phyloP scores from a whole-genome alignment of 2,888 invertebrate species.

The Lasius platythorax region DNA sequence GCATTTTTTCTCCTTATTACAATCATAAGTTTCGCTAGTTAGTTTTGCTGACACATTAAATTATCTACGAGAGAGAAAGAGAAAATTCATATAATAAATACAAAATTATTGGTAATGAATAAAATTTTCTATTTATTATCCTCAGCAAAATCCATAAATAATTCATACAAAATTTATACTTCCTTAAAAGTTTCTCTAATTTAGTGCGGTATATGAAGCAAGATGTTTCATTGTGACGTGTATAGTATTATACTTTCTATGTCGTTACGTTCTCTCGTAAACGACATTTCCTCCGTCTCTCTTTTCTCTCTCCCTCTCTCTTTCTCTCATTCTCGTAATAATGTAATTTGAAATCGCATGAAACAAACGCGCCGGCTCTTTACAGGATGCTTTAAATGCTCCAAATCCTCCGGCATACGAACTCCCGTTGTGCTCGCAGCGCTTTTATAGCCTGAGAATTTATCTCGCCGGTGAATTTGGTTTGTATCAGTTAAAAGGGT shows the following conservation, averaged over 20 bases:
- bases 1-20: neutral
- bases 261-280: conserved; percentile 34
- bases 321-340: conserved; percentile 19
- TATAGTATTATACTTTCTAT: conserved; percentile 35
- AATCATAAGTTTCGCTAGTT: neutral
- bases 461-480: conserved; percentile 59
- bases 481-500: conserved; percentile 61
- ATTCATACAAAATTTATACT: conserved; percentile 18
- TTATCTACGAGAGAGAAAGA: neutral
- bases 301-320: neutral
- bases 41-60: neutral
- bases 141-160: conserved; percentile 9
- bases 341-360: conserved; percentile 51
- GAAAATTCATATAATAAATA: neutral
- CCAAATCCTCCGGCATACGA: conserved; percentile 44
- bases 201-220: conserved; percentile 7
- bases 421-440: conserved; percentile 45
- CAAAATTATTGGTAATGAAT: neutral
- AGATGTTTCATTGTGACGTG: conserved; percentile 32
- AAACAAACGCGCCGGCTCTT: conserved; percentile 50
- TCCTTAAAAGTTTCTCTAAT: conserved; percentile 8
- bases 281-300: conserved; percentile 22
- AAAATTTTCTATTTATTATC: neutral
- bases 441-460: conserved; percentile 56
- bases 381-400: conserved; percentile 48